Evolutionary conservation across 2,888 invertebrate genomes (phyloP), one percentile per base, ranked within the genome.

Genomic region (Orchesella flavescens): DNA sequence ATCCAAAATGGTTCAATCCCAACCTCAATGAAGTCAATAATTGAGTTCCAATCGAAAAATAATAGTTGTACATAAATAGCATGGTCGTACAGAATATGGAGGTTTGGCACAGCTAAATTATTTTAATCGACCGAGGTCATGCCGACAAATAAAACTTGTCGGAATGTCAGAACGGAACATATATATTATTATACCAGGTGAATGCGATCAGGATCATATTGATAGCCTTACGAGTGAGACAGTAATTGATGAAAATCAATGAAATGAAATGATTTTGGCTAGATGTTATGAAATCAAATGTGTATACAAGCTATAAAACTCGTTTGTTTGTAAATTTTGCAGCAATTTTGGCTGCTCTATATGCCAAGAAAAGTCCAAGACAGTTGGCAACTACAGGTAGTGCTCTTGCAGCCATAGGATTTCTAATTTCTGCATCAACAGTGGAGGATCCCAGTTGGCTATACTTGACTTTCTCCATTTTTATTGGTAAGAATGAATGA

Each of bases 361-460:
- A 49, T 44, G 77, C 65, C 9, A 77, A 74, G 61, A 49, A 74
- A 49, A 83, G 76, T 49, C 77, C 83, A 3, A 44, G 83, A 44
- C 83, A 83, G 34, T 57, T 83, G 19, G 83, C 83, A 1, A 74
- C 77, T 7, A 73, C 49, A 21, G 87, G 88, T 3, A 81, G 84
- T 61, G 76, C 85, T 4, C 19, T 85, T 12, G 84, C 86, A 19
- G 76, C 85, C 13, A 74, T 83, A 63, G 88, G 88, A 78, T 85
- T 87, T 44, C 66, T 87, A 13, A 61, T 83, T n/a, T 83, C 85
- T 21, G 80, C 84, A 0, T 74, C 84, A n/a, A 72, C 79, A 23
- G 21, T 80, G 0, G 23, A 63, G n/a, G 63, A 71, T 44, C 66
- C 82, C 0, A n/a, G 44, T 0, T 87, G 87, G 87, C 55, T 86